Evolutionary conservation across 2,113 vertebrate species (phyloP).

Genomic region (Cavia porcellus): DNA sequence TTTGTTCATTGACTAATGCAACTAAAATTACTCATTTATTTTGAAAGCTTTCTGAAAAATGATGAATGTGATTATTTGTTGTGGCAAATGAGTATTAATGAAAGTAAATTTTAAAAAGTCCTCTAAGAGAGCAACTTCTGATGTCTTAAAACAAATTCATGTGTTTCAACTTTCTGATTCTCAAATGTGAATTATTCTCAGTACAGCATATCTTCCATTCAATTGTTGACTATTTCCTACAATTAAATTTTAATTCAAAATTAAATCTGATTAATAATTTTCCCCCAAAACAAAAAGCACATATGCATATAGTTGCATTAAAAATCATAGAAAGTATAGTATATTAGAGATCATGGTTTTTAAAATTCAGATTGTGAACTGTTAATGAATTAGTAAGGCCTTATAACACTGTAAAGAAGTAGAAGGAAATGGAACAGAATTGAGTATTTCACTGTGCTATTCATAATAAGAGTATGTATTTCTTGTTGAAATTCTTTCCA

Average conservation of each 20-base stretch:
- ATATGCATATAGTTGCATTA: neutral
- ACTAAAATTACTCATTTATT: conserved; percentile 36
- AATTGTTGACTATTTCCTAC: neutral
- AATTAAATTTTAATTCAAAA: neutral
- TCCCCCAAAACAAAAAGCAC: neutral
- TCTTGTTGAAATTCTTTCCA: neutral
- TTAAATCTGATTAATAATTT: neutral
- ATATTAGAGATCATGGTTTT: neutral
- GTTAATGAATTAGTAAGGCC: neutral
- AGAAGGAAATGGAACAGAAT: neutral
- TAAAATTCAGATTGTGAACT: neutral
- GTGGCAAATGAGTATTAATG: neutral
- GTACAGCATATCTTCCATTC: neutral
- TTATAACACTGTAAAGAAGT: conserved; percentile 35
- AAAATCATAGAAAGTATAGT: neutral
- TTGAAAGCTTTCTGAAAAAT: conserved; percentile 44
- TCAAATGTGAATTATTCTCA: neutral
- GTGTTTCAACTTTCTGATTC: neutral
- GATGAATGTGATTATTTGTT: neutral
- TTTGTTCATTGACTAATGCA: neutral
- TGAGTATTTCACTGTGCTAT: neutral
- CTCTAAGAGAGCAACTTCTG: neutral
- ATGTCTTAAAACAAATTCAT: neutral
- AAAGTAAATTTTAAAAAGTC: neutral
- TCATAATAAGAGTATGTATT: neutral